Evolutionary conservation across 23 tunicate genomes (phyloP).

Genomic region (Styela plicata): DNA sequence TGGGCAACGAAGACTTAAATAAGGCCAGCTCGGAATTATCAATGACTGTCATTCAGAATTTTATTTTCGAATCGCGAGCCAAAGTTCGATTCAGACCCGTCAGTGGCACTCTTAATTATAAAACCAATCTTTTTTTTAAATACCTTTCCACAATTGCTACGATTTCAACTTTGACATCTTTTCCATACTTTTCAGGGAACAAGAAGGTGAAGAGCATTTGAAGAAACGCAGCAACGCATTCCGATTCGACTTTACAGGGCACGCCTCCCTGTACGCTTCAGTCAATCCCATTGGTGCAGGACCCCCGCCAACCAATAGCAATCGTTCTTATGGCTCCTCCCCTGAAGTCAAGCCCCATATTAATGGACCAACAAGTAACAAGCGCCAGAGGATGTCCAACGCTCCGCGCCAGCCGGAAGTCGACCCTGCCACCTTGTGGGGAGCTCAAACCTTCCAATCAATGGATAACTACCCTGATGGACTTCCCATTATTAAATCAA

Average conservation of each 20-base stretch:
- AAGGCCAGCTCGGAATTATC: too few species aligned
- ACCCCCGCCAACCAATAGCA: conserved; percentile 42
- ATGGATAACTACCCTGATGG: conserved; percentile 72
- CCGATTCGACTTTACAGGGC: conserved; percentile 97
- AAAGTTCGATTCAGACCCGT: too few species aligned
- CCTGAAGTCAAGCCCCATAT: conserved; percentile 8
- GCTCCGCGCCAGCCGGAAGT: conserved; percentile 23
- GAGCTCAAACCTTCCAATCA: conserved; percentile 76
- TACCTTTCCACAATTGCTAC: too few species aligned
- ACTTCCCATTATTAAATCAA: conserved; percentile 27
- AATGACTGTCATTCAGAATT: too few species aligned
- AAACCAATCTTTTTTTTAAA: too few species aligned
- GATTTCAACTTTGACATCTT: too few species aligned
- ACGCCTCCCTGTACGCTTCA: conserved; percentile 78
- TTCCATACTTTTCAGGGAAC: conserved; percentile 47
- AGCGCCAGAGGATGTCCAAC: conserved; percentile 4
- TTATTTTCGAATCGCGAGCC: too few species aligned
- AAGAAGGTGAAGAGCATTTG: conserved; percentile 92
- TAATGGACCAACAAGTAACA: background rate
- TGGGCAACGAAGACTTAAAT: too few species aligned
- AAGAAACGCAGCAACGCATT: conserved; percentile 70
- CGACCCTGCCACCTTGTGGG: conserved; percentile 60
- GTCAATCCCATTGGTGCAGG: conserved; percentile 79
- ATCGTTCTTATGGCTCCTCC: background rate
- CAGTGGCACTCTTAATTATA: too few species aligned